Percentiles rank a stretch among this genome's conserved stretches.
Evolutionary conservation across 2,113 vertebrate genomes (phyloP).

Genomic region (Lutjanus erythropterus): DNA sequence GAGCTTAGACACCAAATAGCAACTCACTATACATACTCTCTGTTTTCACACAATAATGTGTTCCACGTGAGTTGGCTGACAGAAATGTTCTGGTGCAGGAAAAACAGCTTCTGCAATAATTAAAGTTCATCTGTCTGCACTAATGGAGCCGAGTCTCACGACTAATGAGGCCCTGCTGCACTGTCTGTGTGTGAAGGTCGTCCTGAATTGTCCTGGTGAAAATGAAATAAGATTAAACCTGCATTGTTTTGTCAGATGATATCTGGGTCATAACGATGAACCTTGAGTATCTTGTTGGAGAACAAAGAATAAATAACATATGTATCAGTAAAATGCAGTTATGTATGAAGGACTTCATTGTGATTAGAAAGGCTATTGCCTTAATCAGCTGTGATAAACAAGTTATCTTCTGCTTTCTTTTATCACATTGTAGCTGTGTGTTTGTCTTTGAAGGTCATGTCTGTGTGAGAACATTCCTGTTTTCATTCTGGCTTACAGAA

Average conservation of each 20-base stretch:
- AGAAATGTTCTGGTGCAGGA: slow-evolving; percentile 4
- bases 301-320: neutral
- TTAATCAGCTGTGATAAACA: slow-evolving; percentile 31
- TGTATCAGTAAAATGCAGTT: neutral
- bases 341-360: slow-evolving; percentile 17
- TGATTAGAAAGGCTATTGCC: neutral
- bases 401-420: slow-evolving; percentile 17
- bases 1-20: slow-evolving; percentile 13
- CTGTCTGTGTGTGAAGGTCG: slow-evolving; percentile 44
- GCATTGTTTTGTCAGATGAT: slow-evolving; percentile 33
- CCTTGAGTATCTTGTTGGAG: slow-evolving; percentile 6
- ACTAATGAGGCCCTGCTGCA: slow-evolving; percentile 53
- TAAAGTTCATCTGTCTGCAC: slow-evolving; percentile 52
- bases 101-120: slow-evolving; percentile 47
- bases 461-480: slow-evolving; percentile 30
- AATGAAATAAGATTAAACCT: slow-evolving; percentile 8
- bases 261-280: slow-evolving; percentile 42
- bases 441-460: slow-evolving; percentile 61
- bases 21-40: neutral
- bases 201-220: slow-evolving; percentile 17
- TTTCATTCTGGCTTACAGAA: slow-evolving; percentile 26
- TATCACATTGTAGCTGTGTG: slow-evolving; percentile 16
- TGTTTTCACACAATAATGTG: neutral
- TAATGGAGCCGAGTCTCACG: slow-evolving; percentile 34
- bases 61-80: slow-evolving; percentile 15